These are phyloP conservation scores for Ophion ellenae DNA, from an alignment of 2,888 invertebrate genomes.

Conservation along the genomic window DNA sequence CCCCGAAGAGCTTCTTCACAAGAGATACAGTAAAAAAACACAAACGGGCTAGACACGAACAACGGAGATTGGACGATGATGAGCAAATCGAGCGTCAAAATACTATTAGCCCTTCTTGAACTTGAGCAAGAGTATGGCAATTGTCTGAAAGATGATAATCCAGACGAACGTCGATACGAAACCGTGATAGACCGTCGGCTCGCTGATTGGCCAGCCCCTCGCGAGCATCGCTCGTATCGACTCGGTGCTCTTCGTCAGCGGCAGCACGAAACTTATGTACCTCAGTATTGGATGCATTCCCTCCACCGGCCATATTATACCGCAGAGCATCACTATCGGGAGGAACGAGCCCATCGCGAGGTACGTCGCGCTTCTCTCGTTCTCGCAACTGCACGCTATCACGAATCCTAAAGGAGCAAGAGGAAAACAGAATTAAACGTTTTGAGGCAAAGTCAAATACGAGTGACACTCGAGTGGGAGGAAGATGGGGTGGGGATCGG, in stretches of 20 bases:
- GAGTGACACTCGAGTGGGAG: no score
- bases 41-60: conserved; percentile 5
- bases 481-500: no score
- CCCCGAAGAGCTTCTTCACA: conserved; percentile 26
- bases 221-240: conserved; percentile 93
- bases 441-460: no score
- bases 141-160: conserved; percentile 90
- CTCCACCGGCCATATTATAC: conserved; percentile 97
- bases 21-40: not conserved
- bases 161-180: conserved; percentile 91
- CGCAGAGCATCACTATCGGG: conserved; percentile 93
- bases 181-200: conserved; percentile 91
- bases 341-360: conserved; percentile 93
- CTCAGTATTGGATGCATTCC: conserved; percentile 92
- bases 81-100: not conserved
- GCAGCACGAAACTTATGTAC: conserved; percentile 90
- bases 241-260: conserved; percentile 95
- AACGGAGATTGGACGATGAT: conserved; percentile 32
- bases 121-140: conserved; percentile 91
- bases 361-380: conserved; percentile 93
- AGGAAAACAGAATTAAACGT: not conserved
- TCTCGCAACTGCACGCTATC: conserved; percentile 91
- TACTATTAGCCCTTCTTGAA: conserved; percentile 91
- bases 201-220: conserved; percentile 91
- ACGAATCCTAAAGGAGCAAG: conserved; percentile 88